These are phyloP conservation scores for Pseudochromis fuscus DNA, from an alignment of 2,797 vertebrate genomes.

Conservation along the genomic window DNA sequence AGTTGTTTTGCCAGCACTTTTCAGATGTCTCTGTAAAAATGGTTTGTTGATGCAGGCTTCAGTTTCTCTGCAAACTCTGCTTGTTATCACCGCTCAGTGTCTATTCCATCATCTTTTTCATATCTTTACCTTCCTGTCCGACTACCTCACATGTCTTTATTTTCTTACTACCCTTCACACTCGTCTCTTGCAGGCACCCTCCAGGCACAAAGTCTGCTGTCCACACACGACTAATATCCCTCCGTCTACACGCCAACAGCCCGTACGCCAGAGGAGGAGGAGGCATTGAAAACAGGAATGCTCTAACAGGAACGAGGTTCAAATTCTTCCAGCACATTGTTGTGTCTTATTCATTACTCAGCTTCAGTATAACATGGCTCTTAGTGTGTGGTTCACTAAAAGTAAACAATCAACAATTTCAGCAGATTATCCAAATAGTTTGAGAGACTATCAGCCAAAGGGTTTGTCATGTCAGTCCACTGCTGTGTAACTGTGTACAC, in stretches of 20 bases:
- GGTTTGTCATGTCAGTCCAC: not conserved
- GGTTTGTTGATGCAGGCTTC: not conserved
- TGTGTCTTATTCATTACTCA: conserved; percentile 5
- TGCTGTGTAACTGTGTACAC: not conserved
- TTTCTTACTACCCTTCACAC: conserved; percentile 2
- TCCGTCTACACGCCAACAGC: conserved; percentile 34
- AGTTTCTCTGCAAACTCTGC: not conserved
- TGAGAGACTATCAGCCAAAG: not conserved
- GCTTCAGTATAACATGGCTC: not conserved
- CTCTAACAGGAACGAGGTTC: conserved; percentile 35
- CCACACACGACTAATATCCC: conserved; percentile 27
- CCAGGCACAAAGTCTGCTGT: conserved; percentile 36
- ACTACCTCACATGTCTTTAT: conserved; percentile 1
- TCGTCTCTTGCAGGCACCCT: not conserved
- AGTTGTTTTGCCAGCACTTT: not conserved
- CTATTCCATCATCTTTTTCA: not conserved
- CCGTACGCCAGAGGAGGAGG: conserved; percentile 29
- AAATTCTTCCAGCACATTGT: conserved; percentile 7
- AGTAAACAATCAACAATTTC: not conserved
- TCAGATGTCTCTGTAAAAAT: not conserved
- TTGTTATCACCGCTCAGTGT: conserved; percentile 18
- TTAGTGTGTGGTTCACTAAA: not conserved
- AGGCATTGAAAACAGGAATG: conserved; percentile 55
- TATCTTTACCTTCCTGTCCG: not conserved
- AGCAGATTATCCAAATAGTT: not conserved